A percentile compares a stretch with the other conserved stretches of the same genome.
Conservation (phyloP, 1,140 invertebrate genomes). For the Drosophila erecta region DNA sequence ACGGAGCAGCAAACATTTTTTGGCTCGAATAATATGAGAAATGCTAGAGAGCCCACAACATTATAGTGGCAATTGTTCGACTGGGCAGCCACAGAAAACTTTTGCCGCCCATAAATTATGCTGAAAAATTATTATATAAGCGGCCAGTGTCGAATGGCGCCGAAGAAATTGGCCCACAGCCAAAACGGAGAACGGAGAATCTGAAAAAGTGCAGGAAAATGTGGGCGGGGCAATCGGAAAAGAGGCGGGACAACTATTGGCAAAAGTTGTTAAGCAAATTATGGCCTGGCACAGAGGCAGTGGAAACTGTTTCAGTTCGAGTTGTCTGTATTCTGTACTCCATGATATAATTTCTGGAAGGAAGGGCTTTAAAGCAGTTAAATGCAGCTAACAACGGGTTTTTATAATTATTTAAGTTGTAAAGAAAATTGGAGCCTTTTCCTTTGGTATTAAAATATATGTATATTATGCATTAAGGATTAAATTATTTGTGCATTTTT, state of each 20-base stretch:
- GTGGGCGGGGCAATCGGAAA: neutral
- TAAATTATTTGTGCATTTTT: no score
- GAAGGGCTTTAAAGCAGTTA: neutral
- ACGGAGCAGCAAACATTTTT: slow-evolving; percentile 63
- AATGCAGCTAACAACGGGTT: slow-evolving; percentile 22
- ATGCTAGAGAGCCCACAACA: slow-evolving; percentile 62
- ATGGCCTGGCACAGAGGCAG: slow-evolving; percentile 66
- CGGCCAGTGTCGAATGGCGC: slow-evolving; percentile 65
- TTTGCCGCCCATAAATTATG: slow-evolving; percentile 76
- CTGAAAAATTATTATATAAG: slow-evolving; percentile 79
- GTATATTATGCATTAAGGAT: no score
- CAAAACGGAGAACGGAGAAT: slow-evolving; percentile 22
- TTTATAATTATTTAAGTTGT: neutral
- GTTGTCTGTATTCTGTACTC: slow-evolving; percentile 14
- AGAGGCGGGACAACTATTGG: slow-evolving; percentile 46
- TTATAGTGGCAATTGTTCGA: slow-evolving; percentile 77
- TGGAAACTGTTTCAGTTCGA: slow-evolving; percentile 53
- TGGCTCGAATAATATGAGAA: slow-evolving; percentile 71
- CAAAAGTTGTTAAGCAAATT: slow-evolving; percentile 78
- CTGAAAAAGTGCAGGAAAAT: slow-evolving; percentile 8
- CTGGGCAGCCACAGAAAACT: slow-evolving; percentile 77
- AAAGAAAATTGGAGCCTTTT: neutral
- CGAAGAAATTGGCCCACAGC: slow-evolving; percentile 71
- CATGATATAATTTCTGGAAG: slow-evolving; percentile 2
- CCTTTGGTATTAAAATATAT: no score